A percentile compares a stretch with the other conserved stretches of the same genome.
These are phyloP conservation scores for Shinisaurus crocodilurus DNA, from an alignment of 2,113 vertebrate genomes.

Conservation along the genomic window DNA sequence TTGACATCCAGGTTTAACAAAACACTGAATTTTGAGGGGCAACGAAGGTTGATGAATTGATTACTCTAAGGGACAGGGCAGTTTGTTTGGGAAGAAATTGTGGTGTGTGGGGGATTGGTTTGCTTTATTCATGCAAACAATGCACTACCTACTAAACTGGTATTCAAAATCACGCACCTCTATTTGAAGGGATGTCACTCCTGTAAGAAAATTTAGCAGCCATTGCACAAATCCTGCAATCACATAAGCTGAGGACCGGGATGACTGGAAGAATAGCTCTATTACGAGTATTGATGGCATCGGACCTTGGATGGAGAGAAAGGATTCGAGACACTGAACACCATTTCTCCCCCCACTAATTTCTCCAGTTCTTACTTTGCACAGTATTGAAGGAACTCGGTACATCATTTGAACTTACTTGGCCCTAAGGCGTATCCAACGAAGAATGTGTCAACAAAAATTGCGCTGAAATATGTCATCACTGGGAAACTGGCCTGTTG, in stretches of 20 bases:
- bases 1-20: not conserved
- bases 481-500: conserved; percentile 69
- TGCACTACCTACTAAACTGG: not conserved
- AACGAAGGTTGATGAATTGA: not conserved
- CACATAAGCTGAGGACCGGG: conserved; percentile 90
- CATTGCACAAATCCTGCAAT: conserved; percentile 91
- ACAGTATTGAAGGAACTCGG: not conserved
- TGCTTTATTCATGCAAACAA: not conserved
- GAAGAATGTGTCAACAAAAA: conserved; percentile 85
- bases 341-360: not conserved
- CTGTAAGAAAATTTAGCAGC: conserved; percentile 89
- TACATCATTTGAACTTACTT: conserved; percentile 76
- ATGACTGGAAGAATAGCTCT: conserved; percentile 93
- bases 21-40: not conserved
- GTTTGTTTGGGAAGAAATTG: not conserved
- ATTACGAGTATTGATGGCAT: conserved; percentile 87
- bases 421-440: conserved; percentile 88
- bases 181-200: conserved; percentile 89
- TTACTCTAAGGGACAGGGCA: not conserved
- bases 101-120: not conserved
- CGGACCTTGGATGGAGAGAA: conserved; percentile 76
- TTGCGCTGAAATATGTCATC: conserved; percentile 91
- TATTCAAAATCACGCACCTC: conserved; percentile 77
- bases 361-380: not conserved
- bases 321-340: fast-evolving